A percentile compares a stretch with the other conserved stretches of the same genome.
Evolutionary conservation across 2,797 vertebrate species (phyloP).

Genomic region (Sphenopsis melanotis): DNA sequence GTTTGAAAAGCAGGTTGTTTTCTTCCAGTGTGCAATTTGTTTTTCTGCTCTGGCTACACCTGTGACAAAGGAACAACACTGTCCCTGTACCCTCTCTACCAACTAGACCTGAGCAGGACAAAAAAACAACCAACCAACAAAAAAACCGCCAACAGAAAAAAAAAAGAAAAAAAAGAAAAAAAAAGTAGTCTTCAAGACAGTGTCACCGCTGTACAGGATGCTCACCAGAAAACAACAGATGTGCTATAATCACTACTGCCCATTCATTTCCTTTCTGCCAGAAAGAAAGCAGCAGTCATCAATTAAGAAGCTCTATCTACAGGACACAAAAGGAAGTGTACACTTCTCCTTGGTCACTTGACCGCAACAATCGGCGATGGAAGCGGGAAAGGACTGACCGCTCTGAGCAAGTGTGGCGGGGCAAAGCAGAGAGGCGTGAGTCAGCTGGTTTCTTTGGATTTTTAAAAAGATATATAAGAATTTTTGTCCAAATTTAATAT

Average conservation of each 20-base stretch:
- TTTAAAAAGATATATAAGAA: neutral
- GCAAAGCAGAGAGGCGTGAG: neutral
- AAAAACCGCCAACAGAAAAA: neutral
- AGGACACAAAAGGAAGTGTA: conserved; percentile 68
- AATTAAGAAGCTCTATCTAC: conserved; percentile 64
- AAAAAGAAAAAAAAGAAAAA: neutral
- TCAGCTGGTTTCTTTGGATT: neutral
- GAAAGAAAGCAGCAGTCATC: conserved; percentile 61
- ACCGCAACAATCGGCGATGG: conserved; percentile 50
- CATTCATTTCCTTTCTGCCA: conserved; percentile 73
- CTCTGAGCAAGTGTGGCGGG: neutral
- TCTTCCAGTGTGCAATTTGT: neutral
- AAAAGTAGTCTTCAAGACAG: conserved; percentile 44
- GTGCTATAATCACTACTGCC: conserved; percentile 61
- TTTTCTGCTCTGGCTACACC: conserved; percentile 54
- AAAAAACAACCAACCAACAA: neutral
- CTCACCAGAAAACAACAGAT: conserved; percentile 70
- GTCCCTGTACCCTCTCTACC: neutral
- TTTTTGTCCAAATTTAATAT: neutral
- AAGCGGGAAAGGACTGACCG: neutral
- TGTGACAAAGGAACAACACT: conserved; percentile 23
- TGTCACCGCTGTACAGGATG: conserved; percentile 74
- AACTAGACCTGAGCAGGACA: neutral
- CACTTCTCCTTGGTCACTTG: conserved; percentile 55
- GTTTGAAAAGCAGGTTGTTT: neutral